Percentiles rank a stretch among this genome's conserved stretches.
These are phyloP conservation scores for Nothocercus nigrocapillus DNA, from an alignment of 2,113 vertebrate genomes.

Conservation along the genomic window DNA sequence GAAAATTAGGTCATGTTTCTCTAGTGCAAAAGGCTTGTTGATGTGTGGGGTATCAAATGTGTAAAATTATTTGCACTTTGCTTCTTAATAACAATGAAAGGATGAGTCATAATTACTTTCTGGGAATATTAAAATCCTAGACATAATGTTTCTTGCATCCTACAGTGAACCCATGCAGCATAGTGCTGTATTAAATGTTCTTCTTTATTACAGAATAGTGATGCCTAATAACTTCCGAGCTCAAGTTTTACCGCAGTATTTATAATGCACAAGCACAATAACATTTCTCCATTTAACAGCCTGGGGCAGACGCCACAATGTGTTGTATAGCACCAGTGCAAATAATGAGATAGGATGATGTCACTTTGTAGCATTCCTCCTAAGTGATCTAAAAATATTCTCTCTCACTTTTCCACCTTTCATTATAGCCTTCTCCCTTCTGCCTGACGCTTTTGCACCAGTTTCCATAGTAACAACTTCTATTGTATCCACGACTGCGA, in stretches of 20 bases:
- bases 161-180: constrained; percentile 26
- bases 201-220: constrained; percentile 55
- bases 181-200: constrained; percentile 44
- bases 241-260: constrained; percentile 48
- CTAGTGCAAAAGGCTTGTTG: constrained; percentile 37
- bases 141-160: background rate
- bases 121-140: constrained; percentile 54
- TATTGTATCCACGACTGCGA: constrained; percentile 66
- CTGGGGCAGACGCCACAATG: constrained; percentile 43
- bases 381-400: constrained; percentile 70
- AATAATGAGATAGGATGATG: constrained; percentile 66
- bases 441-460: constrained; percentile 55
- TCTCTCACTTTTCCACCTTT: constrained; percentile 69
- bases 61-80: constrained; percentile 61
- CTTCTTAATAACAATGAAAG: constrained; percentile 57
- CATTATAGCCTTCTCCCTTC: constrained; percentile 51
- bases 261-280: constrained; percentile 68
- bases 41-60: constrained; percentile 49
- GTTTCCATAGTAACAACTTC: constrained; percentile 81
- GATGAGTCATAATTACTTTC: constrained; percentile 65
- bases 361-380: constrained; percentile 32
- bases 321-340: constrained; percentile 42
- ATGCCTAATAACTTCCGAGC: constrained; percentile 52
- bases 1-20: constrained; percentile 63
- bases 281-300: constrained; percentile 61